A percentile compares a stretch with the other conserved stretches of the same genome.
Evolutionary conservation across 30 jellyfish, hydroid and myxozoan genomes (phyloP).

Genomic region (Turritopsis dohrnii): DNA sequence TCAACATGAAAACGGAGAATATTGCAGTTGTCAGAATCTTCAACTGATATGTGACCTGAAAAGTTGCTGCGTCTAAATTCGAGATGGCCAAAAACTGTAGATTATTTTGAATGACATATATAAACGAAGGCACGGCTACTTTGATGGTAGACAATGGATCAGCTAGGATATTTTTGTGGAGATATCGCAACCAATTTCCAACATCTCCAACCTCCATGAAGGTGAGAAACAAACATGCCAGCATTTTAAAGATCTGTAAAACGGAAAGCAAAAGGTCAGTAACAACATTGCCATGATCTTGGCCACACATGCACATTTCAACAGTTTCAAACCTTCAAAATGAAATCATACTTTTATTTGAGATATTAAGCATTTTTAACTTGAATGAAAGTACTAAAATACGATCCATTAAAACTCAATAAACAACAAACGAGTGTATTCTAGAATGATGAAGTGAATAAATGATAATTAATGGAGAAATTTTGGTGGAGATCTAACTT

Average conservation of each 20-base stretch:
- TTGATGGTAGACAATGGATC: slow-evolving; percentile 77
- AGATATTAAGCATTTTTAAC: no score
- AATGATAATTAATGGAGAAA: no score
- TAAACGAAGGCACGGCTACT: slow-evolving; percentile 88
- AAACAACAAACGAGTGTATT: no score
- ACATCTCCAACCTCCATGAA: slow-evolving; percentile 41
- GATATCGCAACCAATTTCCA: slow-evolving; percentile 23
- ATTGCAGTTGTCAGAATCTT: slow-evolving; percentile 88
- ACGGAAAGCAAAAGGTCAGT: not conserved
- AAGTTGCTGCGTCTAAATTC: slow-evolving; percentile 90
- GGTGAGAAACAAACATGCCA: slow-evolving; percentile 59
- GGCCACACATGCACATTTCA: no score
- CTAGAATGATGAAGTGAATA: no score
- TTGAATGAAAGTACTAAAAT: no score
- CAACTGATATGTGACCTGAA: slow-evolving; percentile 92
- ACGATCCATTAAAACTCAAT: no score
- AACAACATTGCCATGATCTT: no score
- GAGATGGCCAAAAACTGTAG: slow-evolving; percentile 82
- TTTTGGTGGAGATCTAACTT: no score
- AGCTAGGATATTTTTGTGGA: not conserved
- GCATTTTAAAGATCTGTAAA: slow-evolving; percentile 54
- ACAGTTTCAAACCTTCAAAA: no score
- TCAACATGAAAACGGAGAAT: slow-evolving; percentile 78
- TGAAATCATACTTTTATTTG: no score
- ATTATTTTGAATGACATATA: slow-evolving; percentile 93